Conservation (phyloP, 2,113 vertebrate species). For the Carollia perspicillata region DNA sequence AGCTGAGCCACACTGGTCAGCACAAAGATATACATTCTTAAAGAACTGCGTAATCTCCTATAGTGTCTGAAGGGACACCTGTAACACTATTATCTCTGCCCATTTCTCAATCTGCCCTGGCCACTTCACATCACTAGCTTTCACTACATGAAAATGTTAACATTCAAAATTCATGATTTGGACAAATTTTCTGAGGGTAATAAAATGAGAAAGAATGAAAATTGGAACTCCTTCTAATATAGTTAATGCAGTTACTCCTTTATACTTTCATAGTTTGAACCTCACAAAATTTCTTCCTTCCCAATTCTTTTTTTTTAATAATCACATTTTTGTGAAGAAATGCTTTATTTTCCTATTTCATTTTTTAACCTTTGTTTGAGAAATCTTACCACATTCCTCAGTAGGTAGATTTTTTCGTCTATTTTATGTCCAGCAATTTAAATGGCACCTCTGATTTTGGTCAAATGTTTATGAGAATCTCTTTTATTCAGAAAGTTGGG, state of each 20-base stretch:
- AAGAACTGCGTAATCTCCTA: neutral
- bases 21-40: neutral
- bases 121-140: neutral
- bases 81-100: neutral
- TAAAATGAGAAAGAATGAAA: neutral
- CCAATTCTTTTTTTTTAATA: neutral
- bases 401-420: neutral
- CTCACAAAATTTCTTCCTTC: neutral
- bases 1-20: too few species aligned
- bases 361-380: neutral
- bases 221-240: neutral
- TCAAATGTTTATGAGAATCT: neutral
- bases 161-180: neutral
- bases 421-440: neutral
- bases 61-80: neutral
- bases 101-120: neutral
- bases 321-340: neutral
- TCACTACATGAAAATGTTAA: neutral
- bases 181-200: neutral
- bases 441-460: neutral
- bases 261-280: neutral
- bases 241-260: neutral
- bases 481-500: neutral
- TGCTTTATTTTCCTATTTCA: neutral
- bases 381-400: neutral